phyloP scores from a whole-genome alignment of 23 tunicate species.

The Diplosoma virens region DNA sequence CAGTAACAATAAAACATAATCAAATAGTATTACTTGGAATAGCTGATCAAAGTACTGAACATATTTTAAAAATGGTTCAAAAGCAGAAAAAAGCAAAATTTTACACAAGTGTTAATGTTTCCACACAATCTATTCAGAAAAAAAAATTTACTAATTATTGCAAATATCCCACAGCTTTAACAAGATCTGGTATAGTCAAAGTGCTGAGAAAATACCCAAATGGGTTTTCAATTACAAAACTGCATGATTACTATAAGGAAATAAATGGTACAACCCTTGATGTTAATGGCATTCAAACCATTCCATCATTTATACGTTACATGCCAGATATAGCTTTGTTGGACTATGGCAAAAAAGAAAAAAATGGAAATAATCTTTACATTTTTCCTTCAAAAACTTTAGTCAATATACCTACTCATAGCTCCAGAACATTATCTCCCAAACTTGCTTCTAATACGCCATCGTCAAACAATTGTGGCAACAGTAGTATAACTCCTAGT shows the following conservation, averaged over 20 bases:
- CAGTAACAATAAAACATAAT: neutral
- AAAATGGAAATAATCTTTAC: conserved; percentile 50
- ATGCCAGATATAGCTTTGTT: conserved; percentile 59
- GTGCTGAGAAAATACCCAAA: conserved; percentile 35
- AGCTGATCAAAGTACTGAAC: conserved; percentile 67
- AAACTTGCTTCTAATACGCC: no score
- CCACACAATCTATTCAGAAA: neutral
- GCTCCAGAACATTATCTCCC: no score
- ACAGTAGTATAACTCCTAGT: no score
- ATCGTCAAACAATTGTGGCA: no score
- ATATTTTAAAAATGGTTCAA: conserved; percentile 58
- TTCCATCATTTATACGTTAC: conserved; percentile 7
- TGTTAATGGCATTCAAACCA: neutral
- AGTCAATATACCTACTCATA: neutral
- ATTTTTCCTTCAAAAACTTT: conserved; percentile 52
- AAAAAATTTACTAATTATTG: neutral
- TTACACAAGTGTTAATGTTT: conserved; percentile 2
- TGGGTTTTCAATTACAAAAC: conserved; percentile 46
- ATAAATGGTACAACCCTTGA: conserved; percentile 38
- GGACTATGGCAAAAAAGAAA: conserved; percentile 63
- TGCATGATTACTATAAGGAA: conserved; percentile 47
- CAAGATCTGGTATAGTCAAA: conserved; percentile 29
- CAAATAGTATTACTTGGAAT: conserved; percentile 40
- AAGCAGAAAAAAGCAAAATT: conserved; percentile 51
- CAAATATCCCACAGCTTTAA: conserved; percentile 27